Evolutionary conservation across 2,888 invertebrate species (phyloP).

Genomic region (Tipula helvola): DNA sequence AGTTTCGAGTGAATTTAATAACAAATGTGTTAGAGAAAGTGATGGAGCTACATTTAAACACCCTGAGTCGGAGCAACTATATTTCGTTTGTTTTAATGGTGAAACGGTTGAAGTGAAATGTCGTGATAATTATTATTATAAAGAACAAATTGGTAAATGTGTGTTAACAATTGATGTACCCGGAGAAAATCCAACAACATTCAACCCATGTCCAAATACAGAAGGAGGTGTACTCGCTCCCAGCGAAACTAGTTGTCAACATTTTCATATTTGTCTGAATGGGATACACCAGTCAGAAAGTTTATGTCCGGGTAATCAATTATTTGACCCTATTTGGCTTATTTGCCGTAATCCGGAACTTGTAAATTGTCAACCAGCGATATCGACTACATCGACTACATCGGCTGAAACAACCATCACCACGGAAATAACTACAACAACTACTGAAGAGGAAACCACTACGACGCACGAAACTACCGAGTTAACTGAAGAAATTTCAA

Average conservation of each 20-base stretch:
- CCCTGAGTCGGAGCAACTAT: not conserved
- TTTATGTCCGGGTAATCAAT: not conserved
- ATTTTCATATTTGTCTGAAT: not conserved
- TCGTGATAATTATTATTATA: not conserved
- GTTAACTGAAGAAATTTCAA: not conserved
- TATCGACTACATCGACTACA: not conserved
- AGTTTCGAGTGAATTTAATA: not conserved
- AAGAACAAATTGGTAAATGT: not conserved
- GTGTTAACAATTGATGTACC: not conserved
- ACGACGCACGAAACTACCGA: not conserved
- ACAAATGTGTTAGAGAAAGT: not conserved
- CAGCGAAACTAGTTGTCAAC: not conserved
- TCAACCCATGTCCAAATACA: no score
- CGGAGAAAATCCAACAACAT: not conserved
- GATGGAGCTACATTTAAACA: not conserved
- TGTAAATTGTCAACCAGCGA: not conserved
- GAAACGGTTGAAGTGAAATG: not conserved
- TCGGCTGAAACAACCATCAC: not conserved
- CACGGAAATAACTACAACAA: not conserved
- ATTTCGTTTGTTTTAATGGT: not conserved
- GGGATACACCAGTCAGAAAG: not conserved
- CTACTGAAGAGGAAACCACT: not conserved
- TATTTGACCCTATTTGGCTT: not conserved
- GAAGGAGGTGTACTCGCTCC: not conserved
- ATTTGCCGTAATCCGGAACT: not conserved